phyloP scores from a whole-genome alignment of 2,888 invertebrate genomes.

The Amorpha juglandis region DNA sequence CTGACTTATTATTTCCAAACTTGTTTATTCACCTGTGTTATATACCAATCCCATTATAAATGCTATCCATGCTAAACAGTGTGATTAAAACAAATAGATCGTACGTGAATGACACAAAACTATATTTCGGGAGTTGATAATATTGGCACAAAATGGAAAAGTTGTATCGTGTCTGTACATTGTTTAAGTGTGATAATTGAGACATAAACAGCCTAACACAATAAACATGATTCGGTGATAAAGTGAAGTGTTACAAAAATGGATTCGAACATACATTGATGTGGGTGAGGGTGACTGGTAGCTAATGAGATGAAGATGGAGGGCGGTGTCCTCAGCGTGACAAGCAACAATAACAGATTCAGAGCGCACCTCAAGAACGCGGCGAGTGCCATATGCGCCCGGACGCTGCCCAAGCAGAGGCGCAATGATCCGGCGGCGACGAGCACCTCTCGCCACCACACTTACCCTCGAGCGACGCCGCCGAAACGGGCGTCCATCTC shows the following conservation, averaged over 20 bases:
- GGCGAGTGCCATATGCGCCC: slow-evolving; percentile 75
- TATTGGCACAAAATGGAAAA: slow-evolving; percentile 26
- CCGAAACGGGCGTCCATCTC: slow-evolving; percentile 69
- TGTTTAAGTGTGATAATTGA: slow-evolving; percentile 26
- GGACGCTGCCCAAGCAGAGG: slow-evolving; percentile 78
- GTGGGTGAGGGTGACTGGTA: slow-evolving; percentile 44
- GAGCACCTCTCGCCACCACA: slow-evolving; percentile 69
- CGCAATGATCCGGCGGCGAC: slow-evolving; percentile 61
- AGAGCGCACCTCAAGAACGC: slow-evolving; percentile 77
- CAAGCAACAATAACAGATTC: slow-evolving; percentile 74
- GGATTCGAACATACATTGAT: slow-evolving; percentile 69
- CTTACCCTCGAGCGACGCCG: slow-evolving; percentile 71
- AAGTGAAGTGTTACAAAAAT: slow-evolving; percentile 50
- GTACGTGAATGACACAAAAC: background rate
- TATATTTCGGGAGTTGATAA: background rate
- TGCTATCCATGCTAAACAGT: background rate
- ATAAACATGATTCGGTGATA: slow-evolving; percentile 30
- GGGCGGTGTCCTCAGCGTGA: slow-evolving; percentile 80
- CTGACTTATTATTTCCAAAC: background rate
- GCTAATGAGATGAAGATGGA: slow-evolving; percentile 66
- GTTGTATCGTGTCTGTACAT: slow-evolving; percentile 30
- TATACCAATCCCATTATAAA: background rate
- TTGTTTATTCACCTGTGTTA: slow-evolving; percentile 19
- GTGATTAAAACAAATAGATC: background rate
- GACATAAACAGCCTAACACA: background rate